phyloP scores from a whole-genome alignment of 2,888 invertebrate species.

The Netelia melanura region DNA sequence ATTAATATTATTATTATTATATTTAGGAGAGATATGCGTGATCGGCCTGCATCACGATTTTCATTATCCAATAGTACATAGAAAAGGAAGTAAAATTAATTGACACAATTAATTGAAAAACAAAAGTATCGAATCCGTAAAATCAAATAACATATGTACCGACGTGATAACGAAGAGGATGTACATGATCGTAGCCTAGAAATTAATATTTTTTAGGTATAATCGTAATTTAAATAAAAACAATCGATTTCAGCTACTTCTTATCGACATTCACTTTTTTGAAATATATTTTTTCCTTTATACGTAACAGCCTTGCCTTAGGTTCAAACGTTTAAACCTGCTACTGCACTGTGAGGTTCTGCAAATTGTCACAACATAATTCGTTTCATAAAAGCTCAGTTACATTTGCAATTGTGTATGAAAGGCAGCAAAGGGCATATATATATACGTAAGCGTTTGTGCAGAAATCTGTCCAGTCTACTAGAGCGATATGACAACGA shows the following conservation, averaged over 20 bases:
- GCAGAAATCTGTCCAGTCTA: not conserved
- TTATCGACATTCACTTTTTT: not conserved
- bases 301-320: conserved; percentile 25
- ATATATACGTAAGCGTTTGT: not conserved
- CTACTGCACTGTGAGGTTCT: conserved; percentile 14
- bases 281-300: not conserved
- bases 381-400: conserved; percentile 29
- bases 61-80: conserved; percentile 42
- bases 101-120: conserved; percentile 20
- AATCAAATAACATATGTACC: conserved; percentile 42
- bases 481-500: conserved; percentile 14
- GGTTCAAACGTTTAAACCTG: not conserved
- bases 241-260: conserved; percentile 61
- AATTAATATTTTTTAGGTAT: conserved; percentile 68
- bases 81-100: conserved; percentile 21
- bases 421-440: not conserved
- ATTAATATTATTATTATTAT: conserved; percentile 35
- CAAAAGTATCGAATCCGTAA: conserved; percentile 37
- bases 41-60: conserved; percentile 30
- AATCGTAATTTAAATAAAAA: conserved; percentile 79
- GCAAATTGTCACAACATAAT: conserved; percentile 45
- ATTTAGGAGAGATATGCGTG: conserved; percentile 38
- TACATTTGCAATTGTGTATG: not conserved
- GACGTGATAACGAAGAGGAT: conserved; percentile 49
- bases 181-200: conserved; percentile 63